phyloP scores from a whole-genome alignment of 2,113 vertebrate species.

The Stomatorhinus ivindoensis region DNA sequence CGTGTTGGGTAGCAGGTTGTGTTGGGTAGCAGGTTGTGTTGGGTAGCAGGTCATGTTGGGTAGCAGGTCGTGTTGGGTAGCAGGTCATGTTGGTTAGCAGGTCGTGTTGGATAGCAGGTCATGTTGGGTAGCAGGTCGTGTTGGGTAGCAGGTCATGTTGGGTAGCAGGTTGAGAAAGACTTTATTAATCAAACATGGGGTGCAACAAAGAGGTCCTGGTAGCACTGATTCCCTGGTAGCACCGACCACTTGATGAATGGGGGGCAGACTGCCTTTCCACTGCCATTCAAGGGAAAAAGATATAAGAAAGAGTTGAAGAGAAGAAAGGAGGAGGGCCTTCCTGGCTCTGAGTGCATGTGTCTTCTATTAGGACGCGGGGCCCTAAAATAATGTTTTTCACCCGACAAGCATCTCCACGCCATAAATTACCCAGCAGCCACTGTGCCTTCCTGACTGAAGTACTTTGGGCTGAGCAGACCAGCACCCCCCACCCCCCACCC shows the following conservation, averaged over 20 bases:
- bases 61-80: background rate
- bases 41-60: background rate
- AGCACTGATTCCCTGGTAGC: constrained; percentile 23
- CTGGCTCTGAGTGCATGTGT: constrained; percentile 69
- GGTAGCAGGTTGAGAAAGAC: background rate
- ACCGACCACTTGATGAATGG: constrained; percentile 26
- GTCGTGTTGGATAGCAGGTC: too few species aligned
- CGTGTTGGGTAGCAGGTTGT: background rate
- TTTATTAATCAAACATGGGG: background rate
- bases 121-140: background rate
- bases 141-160: background rate
- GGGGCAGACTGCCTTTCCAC: background rate
- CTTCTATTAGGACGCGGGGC: constrained; percentile 67
- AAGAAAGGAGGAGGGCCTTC: constrained; percentile 50
- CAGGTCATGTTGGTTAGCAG: too few species aligned
- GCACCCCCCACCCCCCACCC: constrained; percentile 19
- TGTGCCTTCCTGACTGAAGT: constrained; percentile 56
- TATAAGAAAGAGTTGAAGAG: constrained; percentile 25
- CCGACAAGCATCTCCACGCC: constrained; percentile 69
- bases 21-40: background rate
- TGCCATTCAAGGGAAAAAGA: background rate
- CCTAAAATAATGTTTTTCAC: constrained; percentile 80
- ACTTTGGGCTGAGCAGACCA: constrained; percentile 44
- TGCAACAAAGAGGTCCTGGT: background rate
- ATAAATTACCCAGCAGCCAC: constrained; percentile 72